Percentiles rank a stretch among this genome's conserved stretches.
phyloP scores from a whole-genome alignment of 2,113 vertebrate genomes.

The Odocoileus virginianus region DNA sequence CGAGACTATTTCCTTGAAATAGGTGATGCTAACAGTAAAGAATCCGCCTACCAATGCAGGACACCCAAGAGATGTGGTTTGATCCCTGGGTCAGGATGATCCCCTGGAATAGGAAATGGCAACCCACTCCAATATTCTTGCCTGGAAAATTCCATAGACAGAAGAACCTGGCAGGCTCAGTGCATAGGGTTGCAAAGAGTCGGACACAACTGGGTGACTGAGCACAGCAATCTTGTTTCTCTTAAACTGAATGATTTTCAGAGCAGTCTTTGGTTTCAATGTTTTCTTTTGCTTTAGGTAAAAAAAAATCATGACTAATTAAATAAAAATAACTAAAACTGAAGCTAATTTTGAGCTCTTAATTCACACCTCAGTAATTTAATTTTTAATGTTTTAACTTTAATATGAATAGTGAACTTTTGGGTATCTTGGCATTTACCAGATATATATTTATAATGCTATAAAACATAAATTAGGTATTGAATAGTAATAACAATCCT shows the following conservation, averaged over 20 bases:
- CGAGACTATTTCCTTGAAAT: slow-evolving; percentile 18
- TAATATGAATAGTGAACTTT: slow-evolving; percentile 29
- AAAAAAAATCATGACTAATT: slow-evolving; percentile 46
- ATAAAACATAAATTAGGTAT: slow-evolving; percentile 49
- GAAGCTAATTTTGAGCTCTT: slow-evolving; percentile 16
- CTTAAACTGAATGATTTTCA: background rate
- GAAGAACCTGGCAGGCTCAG: background rate
- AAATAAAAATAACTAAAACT: slow-evolving; percentile 38
- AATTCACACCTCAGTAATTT: slow-evolving; percentile 36
- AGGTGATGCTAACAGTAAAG: background rate
- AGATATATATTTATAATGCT: background rate
- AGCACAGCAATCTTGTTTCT: slow-evolving; percentile 1
- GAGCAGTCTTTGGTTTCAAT: background rate
- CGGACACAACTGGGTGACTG: background rate
- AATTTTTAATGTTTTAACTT: slow-evolving; percentile 40
- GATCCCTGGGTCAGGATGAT: background rate
- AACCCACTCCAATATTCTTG: background rate
- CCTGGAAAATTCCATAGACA: background rate
- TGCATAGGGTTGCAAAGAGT: background rate
- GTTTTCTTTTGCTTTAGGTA: background rate
- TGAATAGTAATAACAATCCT: slow-evolving; percentile 55
- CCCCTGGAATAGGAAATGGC: background rate
- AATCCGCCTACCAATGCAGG: background rate
- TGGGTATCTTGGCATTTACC: slow-evolving; percentile 40
- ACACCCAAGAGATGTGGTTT: background rate